Evolutionary conservation across 2,113 vertebrate genomes (phyloP), one percentile per base, ranked within the genome.

Genomic region (Monopterus albus): DNA sequence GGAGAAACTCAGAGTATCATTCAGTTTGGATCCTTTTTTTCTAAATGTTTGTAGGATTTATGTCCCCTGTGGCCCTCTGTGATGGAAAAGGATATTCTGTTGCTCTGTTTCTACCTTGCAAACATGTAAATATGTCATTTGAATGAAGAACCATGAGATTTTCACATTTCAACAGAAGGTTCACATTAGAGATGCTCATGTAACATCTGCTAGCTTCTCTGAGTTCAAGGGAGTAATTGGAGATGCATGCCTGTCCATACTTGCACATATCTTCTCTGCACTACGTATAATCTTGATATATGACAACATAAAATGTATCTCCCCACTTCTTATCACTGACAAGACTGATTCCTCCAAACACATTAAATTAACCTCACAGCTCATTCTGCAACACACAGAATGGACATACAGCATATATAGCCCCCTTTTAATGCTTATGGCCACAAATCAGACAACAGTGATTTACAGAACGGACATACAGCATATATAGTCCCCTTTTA

Each of bases 221-320:
- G 18, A 61, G 62, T 69, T 72, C 42, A 64, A 55, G 77, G 40
- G 23, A 26, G 36, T 36, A 23, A 15, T 71, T 15, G 5, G 38
- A 71, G 79, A 81, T 82, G 86, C 79, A 78, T 71, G 35, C 13
- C 31, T 18, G 28, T 38, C 1, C 9, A 60, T 64, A 50, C 31
- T 43, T 10, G 72, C 70, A 58, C 45, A 47, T 67, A 67, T 72
- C 58, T 35, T 51, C 69, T 40, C 26, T 45, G 36, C 45, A 58
- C 42, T 40, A 20, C 64, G 39, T 29, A 26, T 69, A 58, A 73
- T 75, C 68, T 52, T 81, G 25, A 74, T 71, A 42, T 51, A 58
- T 25, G 75, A 83, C 72, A 83, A 73, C 72, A 67, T 43, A 31
- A 46, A 28, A 75, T 78, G 62, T 58, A 78, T 83, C 51, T 33